These are phyloP conservation scores for Pheosia gnoma DNA, from an alignment of 2,888 invertebrate genomes.

Conservation along the genomic window DNA sequence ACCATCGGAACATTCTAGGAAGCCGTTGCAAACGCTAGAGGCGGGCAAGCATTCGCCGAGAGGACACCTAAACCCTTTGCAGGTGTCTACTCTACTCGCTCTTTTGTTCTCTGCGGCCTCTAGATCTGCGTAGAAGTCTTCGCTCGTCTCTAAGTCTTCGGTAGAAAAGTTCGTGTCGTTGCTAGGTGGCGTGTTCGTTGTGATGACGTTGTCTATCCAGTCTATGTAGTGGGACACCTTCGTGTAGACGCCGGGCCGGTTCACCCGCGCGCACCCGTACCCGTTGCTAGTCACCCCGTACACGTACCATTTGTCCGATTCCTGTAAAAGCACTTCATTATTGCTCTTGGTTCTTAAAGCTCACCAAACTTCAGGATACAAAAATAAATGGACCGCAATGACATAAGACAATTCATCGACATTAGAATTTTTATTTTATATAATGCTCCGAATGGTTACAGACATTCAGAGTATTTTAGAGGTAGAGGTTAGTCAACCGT, in stretches of 20 bases:
- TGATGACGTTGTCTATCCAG: conserved; percentile 87
- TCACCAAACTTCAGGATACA: too few species aligned
- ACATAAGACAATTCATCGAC: too few species aligned
- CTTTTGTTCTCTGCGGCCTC: conserved; percentile 73
- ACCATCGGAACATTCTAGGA: conserved; percentile 90
- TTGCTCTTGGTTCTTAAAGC: too few species aligned
- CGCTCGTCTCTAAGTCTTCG: conserved; percentile 51
- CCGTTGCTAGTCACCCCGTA: conserved; percentile 91
- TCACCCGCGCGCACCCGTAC: conserved; percentile 91
- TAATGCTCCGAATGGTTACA: too few species aligned
- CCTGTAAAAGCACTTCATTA: conserved; percentile 48
- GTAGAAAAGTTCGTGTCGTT: conserved; percentile 46
- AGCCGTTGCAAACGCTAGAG: conserved; percentile 90
- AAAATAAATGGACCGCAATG: too few species aligned
- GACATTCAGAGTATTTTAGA: too few species aligned
- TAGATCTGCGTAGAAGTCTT: conserved; percentile 70
- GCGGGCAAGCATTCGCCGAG: conserved; percentile 89
- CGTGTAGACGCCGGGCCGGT: conserved; percentile 91
- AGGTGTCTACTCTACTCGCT: conserved; percentile 66
- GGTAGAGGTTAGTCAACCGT: too few species aligned
- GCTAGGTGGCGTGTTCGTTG: conserved; percentile 55
- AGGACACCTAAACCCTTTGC: conserved; percentile 89
- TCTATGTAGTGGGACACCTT: conserved; percentile 89
- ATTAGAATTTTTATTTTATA: too few species aligned
- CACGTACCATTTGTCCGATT: conserved; percentile 78